Percentiles rank a stretch among this genome's conserved stretches.
Conservation (phyloP, 1,140 invertebrate genomes). For the Metopolophium dirhodum region DNA sequence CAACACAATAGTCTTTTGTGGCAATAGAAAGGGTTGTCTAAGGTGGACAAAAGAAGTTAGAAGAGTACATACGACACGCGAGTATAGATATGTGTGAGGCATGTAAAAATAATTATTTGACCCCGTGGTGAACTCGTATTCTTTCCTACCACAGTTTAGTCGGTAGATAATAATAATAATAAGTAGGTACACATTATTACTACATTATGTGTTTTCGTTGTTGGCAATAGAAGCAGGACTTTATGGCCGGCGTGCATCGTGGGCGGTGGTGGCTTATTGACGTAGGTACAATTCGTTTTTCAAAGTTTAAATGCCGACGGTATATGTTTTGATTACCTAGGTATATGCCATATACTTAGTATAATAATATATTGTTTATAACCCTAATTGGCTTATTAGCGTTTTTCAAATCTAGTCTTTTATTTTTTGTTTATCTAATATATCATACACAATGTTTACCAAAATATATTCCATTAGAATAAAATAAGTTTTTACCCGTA, state of each 20-base stretch:
- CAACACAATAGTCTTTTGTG: background rate
- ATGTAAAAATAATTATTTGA: slow-evolving; percentile 18
- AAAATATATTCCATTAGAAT: background rate
- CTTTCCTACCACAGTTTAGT: background rate
- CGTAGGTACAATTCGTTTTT: background rate
- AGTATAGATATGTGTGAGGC: background rate
- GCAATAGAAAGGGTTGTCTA: background rate
- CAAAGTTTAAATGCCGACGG: background rate
- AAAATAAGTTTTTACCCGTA: background rate
- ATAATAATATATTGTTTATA: background rate
- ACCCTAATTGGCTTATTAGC: background rate
- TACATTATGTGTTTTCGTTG: no score
- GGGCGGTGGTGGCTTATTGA: background rate
- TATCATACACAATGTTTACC: background rate
- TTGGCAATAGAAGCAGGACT: no score
- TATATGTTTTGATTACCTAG: background rate
- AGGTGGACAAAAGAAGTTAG: background rate
- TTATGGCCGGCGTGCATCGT: background rate
- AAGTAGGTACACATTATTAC: background rate
- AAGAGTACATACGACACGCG: background rate
- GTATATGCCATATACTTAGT: background rate
- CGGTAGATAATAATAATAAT: background rate
- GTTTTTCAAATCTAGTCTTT: background rate
- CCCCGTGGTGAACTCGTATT: background rate
- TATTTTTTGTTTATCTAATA: background rate